These are phyloP conservation scores for Naja naja DNA, from an alignment of 2,113 vertebrate genomes.

Conservation along the genomic window DNA sequence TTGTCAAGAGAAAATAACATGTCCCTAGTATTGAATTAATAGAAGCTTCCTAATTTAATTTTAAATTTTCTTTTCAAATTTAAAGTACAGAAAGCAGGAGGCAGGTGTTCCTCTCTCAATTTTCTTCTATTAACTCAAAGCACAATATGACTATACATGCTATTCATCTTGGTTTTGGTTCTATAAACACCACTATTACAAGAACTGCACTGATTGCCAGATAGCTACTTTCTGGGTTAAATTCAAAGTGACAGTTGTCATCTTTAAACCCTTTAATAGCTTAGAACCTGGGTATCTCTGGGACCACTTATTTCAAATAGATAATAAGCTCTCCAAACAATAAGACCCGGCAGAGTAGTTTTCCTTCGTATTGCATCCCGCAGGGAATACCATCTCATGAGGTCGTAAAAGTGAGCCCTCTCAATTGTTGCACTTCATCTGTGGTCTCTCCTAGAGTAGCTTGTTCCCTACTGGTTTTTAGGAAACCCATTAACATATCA, in stretches of 20 bases:
- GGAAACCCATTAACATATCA: neutral
- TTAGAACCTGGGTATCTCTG: neutral
- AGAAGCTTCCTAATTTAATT: neutral
- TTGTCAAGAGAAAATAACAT: neutral
- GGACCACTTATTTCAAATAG: neutral
- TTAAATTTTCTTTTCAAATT: neutral
- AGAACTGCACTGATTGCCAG: neutral
- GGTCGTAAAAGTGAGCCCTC: neutral
- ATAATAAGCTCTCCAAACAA: neutral
- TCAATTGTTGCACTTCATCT: neutral
- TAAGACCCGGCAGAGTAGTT: neutral
- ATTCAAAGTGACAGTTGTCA: neutral
- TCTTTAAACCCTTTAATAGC: neutral
- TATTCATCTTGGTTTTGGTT: neutral
- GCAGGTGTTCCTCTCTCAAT: neutral
- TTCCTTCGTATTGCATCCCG: neutral
- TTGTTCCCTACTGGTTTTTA: neutral
- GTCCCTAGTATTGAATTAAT: neutral
- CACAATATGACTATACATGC: neutral
- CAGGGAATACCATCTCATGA: neutral
- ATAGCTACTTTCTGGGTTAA: neutral
- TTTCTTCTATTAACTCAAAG: neutral
- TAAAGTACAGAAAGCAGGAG: neutral
- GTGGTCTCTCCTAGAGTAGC: neutral
- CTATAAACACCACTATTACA: neutral